Evolutionary conservation across 2,797 vertebrate genomes (phyloP).

Genomic region (Miichthys miiuy): DNA sequence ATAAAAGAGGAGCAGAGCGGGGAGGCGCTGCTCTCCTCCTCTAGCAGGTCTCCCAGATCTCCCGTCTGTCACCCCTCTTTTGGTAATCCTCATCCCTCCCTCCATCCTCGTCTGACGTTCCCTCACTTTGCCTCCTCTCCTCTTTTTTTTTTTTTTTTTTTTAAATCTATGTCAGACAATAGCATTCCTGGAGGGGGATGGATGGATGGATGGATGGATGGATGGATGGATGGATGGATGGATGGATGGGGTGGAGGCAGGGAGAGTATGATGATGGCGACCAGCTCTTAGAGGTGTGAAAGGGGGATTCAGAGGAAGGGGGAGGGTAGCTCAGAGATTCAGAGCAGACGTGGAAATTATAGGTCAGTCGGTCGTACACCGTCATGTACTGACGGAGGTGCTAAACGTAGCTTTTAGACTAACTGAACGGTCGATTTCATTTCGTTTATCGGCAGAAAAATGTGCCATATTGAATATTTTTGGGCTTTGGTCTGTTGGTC

Average conservation of each 20-base stretch:
- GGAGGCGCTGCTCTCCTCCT: slow-evolving; percentile 29
- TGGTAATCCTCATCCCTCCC: slow-evolving; percentile 68
- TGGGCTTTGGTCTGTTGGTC: background rate
- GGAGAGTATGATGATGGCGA: slow-evolving; percentile 13
- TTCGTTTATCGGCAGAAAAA: too few species aligned
- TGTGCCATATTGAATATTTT: background rate
- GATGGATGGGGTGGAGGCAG: slow-evolving; percentile 23
- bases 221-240: slow-evolving; percentile 27
- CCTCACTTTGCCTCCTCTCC: slow-evolving; percentile 45
- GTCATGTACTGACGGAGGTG: background rate
- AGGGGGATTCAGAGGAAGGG: slow-evolving; percentile 49
- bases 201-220: slow-evolving; percentile 4
- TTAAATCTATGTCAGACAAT: slow-evolving; percentile 64
- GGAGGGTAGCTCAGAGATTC: slow-evolving; percentile 28
- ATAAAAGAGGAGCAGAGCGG: slow-evolving; percentile 27
- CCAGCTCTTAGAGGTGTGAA: slow-evolving; percentile 52
- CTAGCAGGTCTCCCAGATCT: slow-evolving; percentile 61
- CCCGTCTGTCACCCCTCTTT: slow-evolving; percentile 77
- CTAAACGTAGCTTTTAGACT: background rate
- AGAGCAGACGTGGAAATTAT: slow-evolving; percentile 24
- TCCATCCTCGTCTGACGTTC: slow-evolving; percentile 45
- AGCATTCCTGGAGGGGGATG: slow-evolving; percentile 60
- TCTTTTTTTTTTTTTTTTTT: slow-evolving; percentile 44
- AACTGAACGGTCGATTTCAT: too few species aligned
- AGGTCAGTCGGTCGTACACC: slow-evolving; percentile 6